phyloP scores from a whole-genome alignment of 2,113 vertebrate genomes.

The Jaculus jaculus region DNA sequence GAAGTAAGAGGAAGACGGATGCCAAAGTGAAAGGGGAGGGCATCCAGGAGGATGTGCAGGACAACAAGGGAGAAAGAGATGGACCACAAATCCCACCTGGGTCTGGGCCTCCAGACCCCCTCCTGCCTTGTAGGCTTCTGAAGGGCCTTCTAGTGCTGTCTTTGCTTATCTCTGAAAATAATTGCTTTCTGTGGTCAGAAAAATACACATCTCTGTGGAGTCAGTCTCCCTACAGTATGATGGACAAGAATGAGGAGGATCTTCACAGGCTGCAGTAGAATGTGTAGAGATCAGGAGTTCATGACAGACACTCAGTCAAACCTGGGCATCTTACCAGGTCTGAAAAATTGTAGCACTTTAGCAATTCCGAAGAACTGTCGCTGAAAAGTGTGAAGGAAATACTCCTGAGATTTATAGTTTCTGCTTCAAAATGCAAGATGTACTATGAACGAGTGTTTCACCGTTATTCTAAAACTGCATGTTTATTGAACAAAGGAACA shows the following conservation, averaged over 20 bases:
- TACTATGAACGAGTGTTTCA: not conserved
- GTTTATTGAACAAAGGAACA: slow-evolving; percentile 1
- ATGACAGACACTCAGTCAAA: not conserved
- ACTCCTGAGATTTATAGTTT: not conserved
- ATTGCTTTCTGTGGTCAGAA: not conserved
- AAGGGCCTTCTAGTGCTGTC: not conserved
- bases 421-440: not conserved
- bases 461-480: not conserved
- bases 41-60: rapidly evolving
- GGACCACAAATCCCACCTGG: rapidly evolving
- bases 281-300: not conserved
- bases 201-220: not conserved
- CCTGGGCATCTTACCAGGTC: not conserved
- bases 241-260: not conserved
- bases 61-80: rapidly evolving
- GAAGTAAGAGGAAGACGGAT: not conserved
- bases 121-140: not conserved
- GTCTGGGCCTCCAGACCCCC: not conserved
- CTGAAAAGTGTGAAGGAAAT: not conserved
- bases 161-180: not conserved
- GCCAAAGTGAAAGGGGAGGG: rapidly evolving
- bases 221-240: rapidly evolving
- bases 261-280: not conserved
- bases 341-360: slow-evolving; percentile 32
- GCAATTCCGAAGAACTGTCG: not conserved